Evolutionary conservation across 2,113 vertebrate species (phyloP), one percentile per base, ranked within the genome.

Genomic region (Carassius carassius): DNA sequence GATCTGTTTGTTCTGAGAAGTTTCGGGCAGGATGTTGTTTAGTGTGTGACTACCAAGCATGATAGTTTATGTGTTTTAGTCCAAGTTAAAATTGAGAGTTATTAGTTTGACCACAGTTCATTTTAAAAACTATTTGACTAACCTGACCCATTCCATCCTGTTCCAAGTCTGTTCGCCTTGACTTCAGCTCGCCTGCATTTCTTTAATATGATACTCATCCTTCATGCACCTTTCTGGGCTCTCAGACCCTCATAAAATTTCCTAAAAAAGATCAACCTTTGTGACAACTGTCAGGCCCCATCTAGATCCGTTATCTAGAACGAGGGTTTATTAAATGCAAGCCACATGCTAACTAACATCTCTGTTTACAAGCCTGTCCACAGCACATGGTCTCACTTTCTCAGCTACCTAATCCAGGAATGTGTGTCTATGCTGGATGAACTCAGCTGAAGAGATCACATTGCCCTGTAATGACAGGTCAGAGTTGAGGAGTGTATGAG

Each of bases 401-500:
- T 79, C n/a, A 25, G 44, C 78, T 51, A 44, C 35, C 51, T 70
- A 51, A 63, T 32, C 67, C 83, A 70, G 82, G 82, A 77, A 84
- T 78, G 82, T 65, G 74, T 51, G 13, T 67, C 47, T 44, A 54
- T 2, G 21, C 47, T 23, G 44, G 82, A 29, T 65, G 44, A 35
- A 44, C 73, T 67, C 60, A 41, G 74, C 58, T 77, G 58, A 25
- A 54, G 41, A 11, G 60, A 81, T 81, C 78, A 13, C 78, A 65
- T 81, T 67, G 78, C 78, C 60, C 62, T 51, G 23, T 49, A 67
- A 81, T 51, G 84, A 85, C 75, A n/a, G 76, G 35, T 78, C 84
- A 85, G 37, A 80, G 77, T 29, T 80, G 76, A 47, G 10, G 44
- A 47, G 44, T 12, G 44, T 11, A 85, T 41, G 70, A 67, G 16